Evolutionary conservation across 2,888 invertebrate species (phyloP).

Genomic region (Alviniconcha strummeri): DNA sequence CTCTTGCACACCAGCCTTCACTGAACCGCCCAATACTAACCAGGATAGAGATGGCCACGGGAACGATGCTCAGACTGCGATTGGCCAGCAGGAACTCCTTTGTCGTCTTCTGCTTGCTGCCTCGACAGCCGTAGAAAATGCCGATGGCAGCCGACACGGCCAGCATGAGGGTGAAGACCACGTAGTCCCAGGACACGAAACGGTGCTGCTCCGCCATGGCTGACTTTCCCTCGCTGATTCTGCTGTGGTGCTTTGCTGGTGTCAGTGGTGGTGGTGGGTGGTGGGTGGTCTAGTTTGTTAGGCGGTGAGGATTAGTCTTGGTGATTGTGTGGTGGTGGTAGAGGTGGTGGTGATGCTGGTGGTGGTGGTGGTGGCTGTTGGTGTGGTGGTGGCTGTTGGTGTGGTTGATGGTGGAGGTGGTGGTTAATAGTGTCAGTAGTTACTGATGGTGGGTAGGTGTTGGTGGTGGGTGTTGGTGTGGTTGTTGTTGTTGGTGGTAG

Average conservation of each 20-base stretch:
- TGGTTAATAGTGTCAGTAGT: too few species aligned
- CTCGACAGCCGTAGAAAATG: conserved; percentile 56
- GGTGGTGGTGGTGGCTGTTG: background rate
- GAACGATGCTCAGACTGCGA: conserved; percentile 50
- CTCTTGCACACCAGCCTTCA: too few species aligned
- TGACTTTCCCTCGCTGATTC: conserved; percentile 7
- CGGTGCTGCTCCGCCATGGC: conserved; percentile 11
- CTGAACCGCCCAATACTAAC: too few species aligned
- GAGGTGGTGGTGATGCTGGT: background rate
- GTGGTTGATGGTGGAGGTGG: background rate
- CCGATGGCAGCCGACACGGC: conserved; percentile 60
- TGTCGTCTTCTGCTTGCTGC: conserved; percentile 55
- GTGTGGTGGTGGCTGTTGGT: background rate
- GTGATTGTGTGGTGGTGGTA: background rate
- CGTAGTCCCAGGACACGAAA: conserved; percentile 55
- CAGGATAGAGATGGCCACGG: conserved; percentile 48
- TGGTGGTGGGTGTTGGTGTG: too few species aligned
- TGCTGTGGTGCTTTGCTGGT: conserved; percentile 2
- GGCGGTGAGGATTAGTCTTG: background rate
- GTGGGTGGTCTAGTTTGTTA: too few species aligned
- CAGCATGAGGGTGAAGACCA: conserved; percentile 56
- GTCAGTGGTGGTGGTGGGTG: background rate
- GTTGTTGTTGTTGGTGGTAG: too few species aligned
- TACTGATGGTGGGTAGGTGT: too few species aligned
- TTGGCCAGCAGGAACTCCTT: conserved; percentile 57